phyloP scores from a whole-genome alignment of 2,888 invertebrate species.

The Drosophila fulvimacula region DNA sequence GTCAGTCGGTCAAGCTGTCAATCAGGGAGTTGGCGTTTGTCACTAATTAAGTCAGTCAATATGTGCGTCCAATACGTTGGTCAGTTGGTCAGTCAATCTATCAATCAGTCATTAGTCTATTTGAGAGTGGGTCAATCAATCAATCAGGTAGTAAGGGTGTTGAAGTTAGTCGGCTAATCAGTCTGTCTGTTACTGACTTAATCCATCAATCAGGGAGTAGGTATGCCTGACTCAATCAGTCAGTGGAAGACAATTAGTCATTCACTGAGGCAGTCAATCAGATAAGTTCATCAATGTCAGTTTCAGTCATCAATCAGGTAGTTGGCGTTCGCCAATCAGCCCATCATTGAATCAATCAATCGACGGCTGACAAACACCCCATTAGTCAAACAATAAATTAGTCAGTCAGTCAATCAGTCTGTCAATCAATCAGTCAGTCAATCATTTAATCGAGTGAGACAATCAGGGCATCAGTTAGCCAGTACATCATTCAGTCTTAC shows the following conservation, averaged over 20 bases:
- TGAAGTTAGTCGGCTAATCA: conserved; percentile 2
- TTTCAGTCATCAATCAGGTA: neutral
- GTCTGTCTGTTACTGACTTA: neutral
- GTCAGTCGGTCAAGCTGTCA: conserved; percentile 7
- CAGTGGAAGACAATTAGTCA: neutral
- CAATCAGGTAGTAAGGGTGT: neutral
- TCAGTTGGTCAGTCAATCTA: neutral
- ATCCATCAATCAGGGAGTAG: neutral
- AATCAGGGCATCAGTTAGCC: neutral
- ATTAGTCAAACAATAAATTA: neutral
- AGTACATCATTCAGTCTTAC: neutral
- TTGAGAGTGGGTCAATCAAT: neutral
- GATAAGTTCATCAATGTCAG: neutral
- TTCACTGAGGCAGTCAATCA: neutral
- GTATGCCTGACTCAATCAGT: neutral
- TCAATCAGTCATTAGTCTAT: neutral
- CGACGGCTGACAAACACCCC: too few species aligned
- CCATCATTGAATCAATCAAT: neutral
- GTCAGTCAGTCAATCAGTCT: too few species aligned
- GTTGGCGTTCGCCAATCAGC: neutral
- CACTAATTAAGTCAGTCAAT: neutral
- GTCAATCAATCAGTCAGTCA: neutral
- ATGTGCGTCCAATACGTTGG: neutral
- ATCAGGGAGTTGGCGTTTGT: neutral
- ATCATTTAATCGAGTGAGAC: neutral